Base-by-base conservation (phyloP, 2,888 invertebrate species). In the Pasiphila rectangulata region DNA sequence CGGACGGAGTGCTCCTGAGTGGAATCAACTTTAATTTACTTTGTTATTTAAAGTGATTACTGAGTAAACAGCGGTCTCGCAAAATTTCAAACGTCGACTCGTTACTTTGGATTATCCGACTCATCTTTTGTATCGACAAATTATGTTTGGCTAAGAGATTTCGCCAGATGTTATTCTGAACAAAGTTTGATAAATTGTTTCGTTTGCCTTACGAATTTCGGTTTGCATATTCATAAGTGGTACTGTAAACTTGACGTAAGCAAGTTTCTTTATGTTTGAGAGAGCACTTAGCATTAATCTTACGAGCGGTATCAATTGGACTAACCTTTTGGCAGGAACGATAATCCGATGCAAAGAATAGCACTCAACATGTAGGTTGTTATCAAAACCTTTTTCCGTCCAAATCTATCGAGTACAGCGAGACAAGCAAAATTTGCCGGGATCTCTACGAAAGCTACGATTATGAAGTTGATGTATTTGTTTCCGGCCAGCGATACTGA, bases 391-490 rank as follows among this genome's bases (percentile, higher is more conserved):
- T 83, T 86, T 57, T 93, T 92, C 49, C 94, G 83, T 42, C 94
- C 94, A 34, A 90, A 86, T 57, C 83, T 86, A 64, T 94, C 92
- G 62, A 94, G 85, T 7, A 93, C 85, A 7, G 92, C 72, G 40
- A 91, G 89, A 21, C 93, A 93, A 36, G 91, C 65, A 27, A 93
- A 75, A 63, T 94, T 94, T 0, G 93, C 94, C 0, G 95, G 95
- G 48, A 95, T 92, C 72, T 95, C 95, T 9, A 94, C 90, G 35
- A 78, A 91, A 62, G 69, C 91, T 68, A 75, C 90, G 75, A 69
- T 83, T 61, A 95, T 93, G 62, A 95, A 96, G 75, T 95, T 95
- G 5, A 93, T 69, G 69, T 95, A 95, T 64, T 92, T 93, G 71
- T 95, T 92, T 0, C 95, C 95, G 25, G 92, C 91, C 41, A 96